Base-by-base conservation (phyloP, 1,140 invertebrate species). In the Neoseiulus cucumeris region DNA sequence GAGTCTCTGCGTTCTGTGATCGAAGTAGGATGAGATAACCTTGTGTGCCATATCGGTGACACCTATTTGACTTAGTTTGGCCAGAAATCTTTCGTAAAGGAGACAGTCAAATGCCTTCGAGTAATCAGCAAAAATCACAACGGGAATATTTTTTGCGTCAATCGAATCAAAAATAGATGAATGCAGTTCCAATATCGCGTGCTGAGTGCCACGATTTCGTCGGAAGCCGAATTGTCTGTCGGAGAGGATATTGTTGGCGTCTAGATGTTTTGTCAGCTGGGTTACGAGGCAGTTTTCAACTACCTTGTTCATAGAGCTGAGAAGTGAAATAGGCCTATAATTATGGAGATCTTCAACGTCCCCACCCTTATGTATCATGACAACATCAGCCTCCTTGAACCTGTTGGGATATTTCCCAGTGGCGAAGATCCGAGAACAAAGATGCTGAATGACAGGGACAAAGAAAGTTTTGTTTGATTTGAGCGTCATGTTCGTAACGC, bases 51-150 rank as follows among this genome's bases (percentile, higher is more conserved):
- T 66, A 29, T 22, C 4, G 9, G n/a, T 64, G 29, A 67, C 42
- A 12, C 66, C 55, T 20, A 67, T 1, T 0, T 64, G 39, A 17
- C 45, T 39, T 6, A 66, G 17, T 41, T 66, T 64, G 12, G 45
- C 12, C 22, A 64, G 42, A 2, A 64, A 29, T 5, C 28, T 28
- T 41, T 64, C 33, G 18, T 25, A 14, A 42, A 29, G 44, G 22
- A 66, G 42, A 7, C 39, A 33, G 55, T 64, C 42, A 30, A 64
- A 66, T 6, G 41, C 66, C 22, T 55, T 64, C n/a, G 64, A 64
- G 6, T 64, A 44, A 14, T 64, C 41, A 28, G 47, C 51, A 33
- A 66, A 66, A 64, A 66, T 18, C 17, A 44, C 51, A 18, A 41
- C 25, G 55, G 64, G 47, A 28, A 44, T 25, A 7, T 64, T 29